Evolutionary conservation across 2,888 invertebrate species (phyloP).

Genomic region (Stenoptilia bipunctidactyla): DNA sequence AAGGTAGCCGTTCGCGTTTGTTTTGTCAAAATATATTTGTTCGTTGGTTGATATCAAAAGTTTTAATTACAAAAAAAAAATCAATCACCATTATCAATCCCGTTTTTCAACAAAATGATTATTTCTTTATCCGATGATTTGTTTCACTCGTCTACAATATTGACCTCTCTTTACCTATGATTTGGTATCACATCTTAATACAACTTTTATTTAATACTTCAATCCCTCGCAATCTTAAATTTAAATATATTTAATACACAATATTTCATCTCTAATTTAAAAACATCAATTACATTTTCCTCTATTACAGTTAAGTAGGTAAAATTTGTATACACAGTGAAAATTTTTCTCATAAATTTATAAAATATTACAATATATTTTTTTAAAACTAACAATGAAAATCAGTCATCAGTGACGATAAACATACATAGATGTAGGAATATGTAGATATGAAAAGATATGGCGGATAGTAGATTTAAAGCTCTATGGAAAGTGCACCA

Average conservation of each 20-base stretch:
- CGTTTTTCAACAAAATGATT: too few species aligned
- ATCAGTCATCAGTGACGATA: constrained; percentile 57
- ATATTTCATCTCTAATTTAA: constrained; percentile 13
- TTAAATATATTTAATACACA: constrained; percentile 1
- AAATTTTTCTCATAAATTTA: constrained; percentile 38
- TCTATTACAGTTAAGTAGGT: constrained; percentile 26
- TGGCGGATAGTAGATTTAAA: constrained; percentile 33
- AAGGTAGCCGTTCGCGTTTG: constrained; percentile 5
- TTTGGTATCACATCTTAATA: not conserved
- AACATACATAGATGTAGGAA: not conserved
- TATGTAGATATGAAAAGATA: constrained; percentile 24
- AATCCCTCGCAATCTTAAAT: constrained; percentile 3
- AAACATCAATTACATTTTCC: constrained; percentile 34
- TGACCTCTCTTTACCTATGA: too few species aligned
- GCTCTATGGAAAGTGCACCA: constrained; percentile 21
- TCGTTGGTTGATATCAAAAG: too few species aligned
- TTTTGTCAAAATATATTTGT: not conserved
- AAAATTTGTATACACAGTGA: constrained; percentile 44
- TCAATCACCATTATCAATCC: too few species aligned
- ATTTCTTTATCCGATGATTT: too few species aligned
- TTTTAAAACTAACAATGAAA: constrained; percentile 50
- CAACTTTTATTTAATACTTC: constrained; percentile 1
- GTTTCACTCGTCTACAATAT: too few species aligned
- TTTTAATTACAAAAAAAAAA: too few species aligned
- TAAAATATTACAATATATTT: constrained; percentile 34